phyloP scores from a whole-genome alignment of 2,113 vertebrate genomes.

The Tricholaema leucomelas region DNA sequence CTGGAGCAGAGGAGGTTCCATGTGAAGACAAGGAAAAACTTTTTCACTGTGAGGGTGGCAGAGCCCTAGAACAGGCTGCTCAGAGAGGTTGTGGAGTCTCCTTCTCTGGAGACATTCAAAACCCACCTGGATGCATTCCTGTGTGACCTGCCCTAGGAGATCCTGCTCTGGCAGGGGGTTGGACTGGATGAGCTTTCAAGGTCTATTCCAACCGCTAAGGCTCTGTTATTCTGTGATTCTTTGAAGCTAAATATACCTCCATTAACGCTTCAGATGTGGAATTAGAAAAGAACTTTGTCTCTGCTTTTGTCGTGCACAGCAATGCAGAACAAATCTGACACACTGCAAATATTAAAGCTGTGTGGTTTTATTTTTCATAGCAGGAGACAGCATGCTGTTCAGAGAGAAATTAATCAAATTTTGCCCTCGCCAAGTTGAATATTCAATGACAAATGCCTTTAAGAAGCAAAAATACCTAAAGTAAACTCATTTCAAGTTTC shows the following conservation, averaged over 20 bases:
- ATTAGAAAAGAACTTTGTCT: background rate
- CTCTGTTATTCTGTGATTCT: too few relatives aligned
- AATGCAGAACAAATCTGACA: background rate
- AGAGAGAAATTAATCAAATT: background rate
- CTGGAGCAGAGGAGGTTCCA: too few relatives aligned
- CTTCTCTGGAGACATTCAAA: too few relatives aligned
- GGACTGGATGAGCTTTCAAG: too few relatives aligned
- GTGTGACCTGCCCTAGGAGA: too few relatives aligned
- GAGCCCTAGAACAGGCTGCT: too few relatives aligned
- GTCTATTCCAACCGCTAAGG: too few relatives aligned
- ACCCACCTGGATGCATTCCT: too few relatives aligned
- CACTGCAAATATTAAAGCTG: background rate
- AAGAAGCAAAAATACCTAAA: background rate
- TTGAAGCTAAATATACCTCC: background rate
- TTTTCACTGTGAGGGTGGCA: too few relatives aligned
- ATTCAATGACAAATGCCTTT: background rate
- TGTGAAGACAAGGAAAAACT: too few relatives aligned
- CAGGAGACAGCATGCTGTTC: background rate
- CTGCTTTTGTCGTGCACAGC: background rate
- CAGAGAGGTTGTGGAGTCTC: too few relatives aligned
- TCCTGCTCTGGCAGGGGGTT: too few relatives aligned
- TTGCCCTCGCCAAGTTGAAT: background rate
- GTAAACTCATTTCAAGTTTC: background rate
- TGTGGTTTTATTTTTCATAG: slow-evolving; percentile 1
- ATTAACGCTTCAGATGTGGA: background rate